Evolutionary conservation across 2,888 invertebrate genomes (phyloP).

Genomic region (Lingula anatina): DNA sequence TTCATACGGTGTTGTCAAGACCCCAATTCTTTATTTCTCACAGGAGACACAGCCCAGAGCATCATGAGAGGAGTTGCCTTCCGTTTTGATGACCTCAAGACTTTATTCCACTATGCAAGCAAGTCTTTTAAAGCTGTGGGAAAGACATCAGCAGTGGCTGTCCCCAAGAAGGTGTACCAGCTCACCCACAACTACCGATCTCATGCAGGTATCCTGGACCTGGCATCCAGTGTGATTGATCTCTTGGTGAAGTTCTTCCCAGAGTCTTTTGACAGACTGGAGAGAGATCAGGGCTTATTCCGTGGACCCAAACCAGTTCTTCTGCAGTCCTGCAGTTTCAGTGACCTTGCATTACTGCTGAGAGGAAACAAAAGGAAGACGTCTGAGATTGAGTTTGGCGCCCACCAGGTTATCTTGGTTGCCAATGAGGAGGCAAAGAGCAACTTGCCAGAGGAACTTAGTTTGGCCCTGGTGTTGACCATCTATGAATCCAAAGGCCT

Average conservation of each 20-base stretch:
- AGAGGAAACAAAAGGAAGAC: conserved; percentile 31
- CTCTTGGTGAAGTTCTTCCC: conserved; percentile 30
- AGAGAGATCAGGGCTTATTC: conserved; percentile 38
- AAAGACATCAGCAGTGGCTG: conserved; percentile 16
- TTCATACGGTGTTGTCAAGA: conserved; percentile 29
- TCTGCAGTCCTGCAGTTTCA: conserved; percentile 31
- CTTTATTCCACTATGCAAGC: conserved; percentile 33
- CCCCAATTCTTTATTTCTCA: conserved; percentile 40
- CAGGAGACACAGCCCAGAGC: conserved; percentile 16
- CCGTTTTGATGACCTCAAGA: conserved; percentile 33
- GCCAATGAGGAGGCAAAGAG: conserved; percentile 32
- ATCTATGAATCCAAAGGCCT: conserved; percentile 44
- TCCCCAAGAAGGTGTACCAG: conserved; percentile 28
- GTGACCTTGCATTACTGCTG: conserved; percentile 26
- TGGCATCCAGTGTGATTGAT: conserved; percentile 36
- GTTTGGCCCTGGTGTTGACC: conserved; percentile 34
- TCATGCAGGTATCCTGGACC: conserved; percentile 37
- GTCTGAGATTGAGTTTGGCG: conserved; percentile 43
- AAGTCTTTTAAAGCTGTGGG: conserved; percentile 21
- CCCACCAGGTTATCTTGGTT: conserved; percentile 41
- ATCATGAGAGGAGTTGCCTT: conserved; percentile 25
- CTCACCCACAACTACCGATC: conserved; percentile 41
- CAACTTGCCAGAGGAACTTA: conserved; percentile 31
- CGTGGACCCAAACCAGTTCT: conserved; percentile 36
- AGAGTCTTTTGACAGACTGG: conserved; percentile 38